Base-by-base conservation (phyloP, 1,140 invertebrate genomes). In the Caerostris extrusa region DNA sequence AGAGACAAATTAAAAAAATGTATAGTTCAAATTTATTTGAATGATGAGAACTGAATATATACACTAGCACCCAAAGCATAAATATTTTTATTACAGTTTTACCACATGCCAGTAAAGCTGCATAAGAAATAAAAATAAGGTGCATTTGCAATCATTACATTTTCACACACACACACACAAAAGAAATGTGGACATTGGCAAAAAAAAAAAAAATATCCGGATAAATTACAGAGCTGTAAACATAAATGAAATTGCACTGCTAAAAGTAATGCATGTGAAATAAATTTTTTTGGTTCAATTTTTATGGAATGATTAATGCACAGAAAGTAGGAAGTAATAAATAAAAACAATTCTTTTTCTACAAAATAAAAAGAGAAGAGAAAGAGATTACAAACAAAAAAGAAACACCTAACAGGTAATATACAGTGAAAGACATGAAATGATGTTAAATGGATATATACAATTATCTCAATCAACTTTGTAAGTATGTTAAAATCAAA, bases 1-100 rank as follows among this genome's bases (percentile, higher is more conserved):
- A 81, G 1, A 58, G 58, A 90, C 55, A 81, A 17, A 34, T n/a
- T 90, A 50, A 56, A 83, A 91, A 91, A 64, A 83, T 83, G 87
- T 82, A 83, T 60, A 91, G 81, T 64, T 91, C 56, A 83, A 83
- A 34, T 91, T 91, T 91, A 91, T 91, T 91, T 60, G 53, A 90
- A 85, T 50, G 61, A 64, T 69, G 17, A 69, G 50, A 89, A 83
- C 58, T 85, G 60, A 83, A 55, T 91, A 91, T 91, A 34, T 91
- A 91, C 90, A 91, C 67, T 90, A 90, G 67, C 89, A 90, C 89
- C 89, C 17, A 71, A 81, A 71, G 89, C 69, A 57, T 7, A 90
- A 90, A 90, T 87, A 90, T 81, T 34, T 71, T 17, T 56, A 34
- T 34, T 34, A 69, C 64, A 89, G 64, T n/a, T 19, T 34, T 56